Evolutionary conservation across 2,113 vertebrate species (phyloP).

Genomic region (Pygoscelis adeliae): DNA sequence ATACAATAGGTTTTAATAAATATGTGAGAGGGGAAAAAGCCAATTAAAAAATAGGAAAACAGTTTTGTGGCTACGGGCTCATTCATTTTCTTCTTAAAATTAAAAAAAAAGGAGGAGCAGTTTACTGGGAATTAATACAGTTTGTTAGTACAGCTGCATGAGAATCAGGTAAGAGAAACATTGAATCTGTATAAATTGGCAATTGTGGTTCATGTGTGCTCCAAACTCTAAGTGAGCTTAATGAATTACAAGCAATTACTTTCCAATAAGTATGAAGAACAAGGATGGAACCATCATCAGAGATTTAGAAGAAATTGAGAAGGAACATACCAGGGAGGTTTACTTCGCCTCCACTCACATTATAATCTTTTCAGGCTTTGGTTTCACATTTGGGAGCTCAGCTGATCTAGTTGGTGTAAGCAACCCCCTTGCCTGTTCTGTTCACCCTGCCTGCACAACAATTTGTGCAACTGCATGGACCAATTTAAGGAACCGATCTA

Average conservation of each 20-base stretch:
- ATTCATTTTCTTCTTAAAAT: not conserved
- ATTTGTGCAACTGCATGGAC: not conserved
- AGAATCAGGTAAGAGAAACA: not conserved
- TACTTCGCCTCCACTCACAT: not conserved
- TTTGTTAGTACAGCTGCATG: not conserved
- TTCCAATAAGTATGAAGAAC: not conserved
- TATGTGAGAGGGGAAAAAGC: rapidly evolving
- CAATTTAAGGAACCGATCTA: not conserved
- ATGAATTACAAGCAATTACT: not conserved
- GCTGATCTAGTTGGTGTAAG: not conserved
- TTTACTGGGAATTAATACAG: not conserved
- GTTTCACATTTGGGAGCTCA: not conserved
- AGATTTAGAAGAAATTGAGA: not conserved
- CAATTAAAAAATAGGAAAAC: not conserved
- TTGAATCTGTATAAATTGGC: not conserved
- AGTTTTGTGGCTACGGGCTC: not conserved
- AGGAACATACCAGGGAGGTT: not conserved
- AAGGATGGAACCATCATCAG: not conserved
- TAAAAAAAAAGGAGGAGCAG: not conserved
- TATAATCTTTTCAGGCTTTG: not conserved
- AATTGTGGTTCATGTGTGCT: not conserved
- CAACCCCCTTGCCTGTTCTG: not conserved
- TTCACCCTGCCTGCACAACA: not conserved
- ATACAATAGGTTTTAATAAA: not conserved
- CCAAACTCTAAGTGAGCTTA: not conserved